Base-by-base conservation (phyloP, 92 coral and sea anemone genomes). In the Heliopora coerulea region DNA sequence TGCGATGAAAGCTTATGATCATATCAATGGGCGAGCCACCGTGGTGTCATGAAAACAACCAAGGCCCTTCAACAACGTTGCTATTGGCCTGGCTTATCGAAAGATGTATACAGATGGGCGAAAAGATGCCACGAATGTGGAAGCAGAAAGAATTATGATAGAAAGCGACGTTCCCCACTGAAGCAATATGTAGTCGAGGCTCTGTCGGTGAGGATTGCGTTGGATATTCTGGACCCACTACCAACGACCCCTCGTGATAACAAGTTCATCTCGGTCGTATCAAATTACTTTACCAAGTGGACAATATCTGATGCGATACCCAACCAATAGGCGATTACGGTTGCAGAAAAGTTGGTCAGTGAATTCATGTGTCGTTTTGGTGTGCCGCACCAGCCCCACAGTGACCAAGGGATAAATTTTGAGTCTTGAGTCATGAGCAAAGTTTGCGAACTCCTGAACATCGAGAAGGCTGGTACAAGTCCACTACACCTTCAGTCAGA, bases 211-310 rank as follows among this genome's bases (percentile, higher is more conserved):
- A 54, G 77, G 60, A 65, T 75, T 10, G 69, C 72, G 17, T 62
- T 82, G 34, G 76, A 64, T 66, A 54, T 82, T 20, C 34, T 54
- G 1, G 77, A 80, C 17, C 85, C 85, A 10, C 75, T 82, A 8
- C 85, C 85, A n/a, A 56, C 4, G 23, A 7, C 29, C 62, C 1
- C 3, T 1, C 28, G 62, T 17, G 62, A 28, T 11, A 56, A 56
- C 30, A 23, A 11, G 1, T 56, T 56, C 31, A 56, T 56, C 31
- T 1, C 23, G 1, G 62, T 56, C 3, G 62, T 56, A 9, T 17
- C 1, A 17, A 28, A 56, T 28, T 56, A 56, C 62, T 56, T 56
- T 28, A 56, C 62, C 1, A 7, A 56, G 30, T 56, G 62, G 62
- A 2, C 62, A n/a, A n/a, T n/a, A n/a, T n/a, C n/a, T 2, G 62